Base-by-base conservation (phyloP, 2,797 vertebrate species). In the Phoxinus dragarum region DNA sequence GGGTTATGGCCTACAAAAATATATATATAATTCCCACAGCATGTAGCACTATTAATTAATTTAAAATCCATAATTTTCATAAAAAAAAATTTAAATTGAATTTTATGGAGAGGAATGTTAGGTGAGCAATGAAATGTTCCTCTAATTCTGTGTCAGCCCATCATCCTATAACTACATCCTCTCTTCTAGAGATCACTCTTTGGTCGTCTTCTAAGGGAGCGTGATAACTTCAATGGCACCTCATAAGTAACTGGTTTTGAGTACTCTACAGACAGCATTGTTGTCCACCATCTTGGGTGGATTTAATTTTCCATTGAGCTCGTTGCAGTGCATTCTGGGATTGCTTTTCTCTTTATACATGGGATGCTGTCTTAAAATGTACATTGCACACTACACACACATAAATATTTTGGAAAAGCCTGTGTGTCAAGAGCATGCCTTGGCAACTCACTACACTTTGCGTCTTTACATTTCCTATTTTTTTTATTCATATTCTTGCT, bases 391-490 rank as follows among this genome's bases (percentile, higher is more conserved):
- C 16, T 17, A 19, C 34, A 23, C 73, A 56, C 14, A 34, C 6
- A 36, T 14, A 76, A 23, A 75, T 75, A 54, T 75, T 6, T 76
- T 3, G 2, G 17, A 36, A 17, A 19, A 23, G 31, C 3, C n/a
- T 78, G 42, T 79, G n/a, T 47, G 61, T 21, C 8, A 6, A 1
- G 8, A 59, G 5, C 12, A 64, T 79, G 54, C 36, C 47, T 7
- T 36, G 47, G 47, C 47, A 17, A 49, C 47, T 5, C 47, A 16
- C 47, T 16, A 49, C 14, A 4, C 31, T 68, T 69, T 19, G 56
- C 67, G 23, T 72, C 40, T 67, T 56, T 80, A 42, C 47, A 21
- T 56, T 44, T 87, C 64, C 66, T 83, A 40, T n/a, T 85, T 79
- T 81, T 64, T 61, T 42, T 52, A 77, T 76, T 68, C 59, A 75